These are phyloP conservation scores for Sinhomidia bicolor DNA, from an alignment of 2,888 invertebrate species.

Conservation along the genomic window DNA sequence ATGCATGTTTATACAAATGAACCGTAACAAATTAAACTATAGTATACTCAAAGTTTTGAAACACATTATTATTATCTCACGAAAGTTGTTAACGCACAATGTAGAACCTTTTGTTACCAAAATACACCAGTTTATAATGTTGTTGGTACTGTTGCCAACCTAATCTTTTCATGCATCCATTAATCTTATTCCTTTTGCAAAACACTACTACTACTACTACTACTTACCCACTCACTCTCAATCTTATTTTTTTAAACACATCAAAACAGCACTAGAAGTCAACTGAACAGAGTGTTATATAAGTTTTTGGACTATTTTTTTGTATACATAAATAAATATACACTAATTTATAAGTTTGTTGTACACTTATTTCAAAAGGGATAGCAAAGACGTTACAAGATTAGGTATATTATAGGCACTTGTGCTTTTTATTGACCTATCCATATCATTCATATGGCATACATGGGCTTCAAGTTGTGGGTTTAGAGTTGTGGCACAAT, in stretches of 20 bases:
- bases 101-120: background rate
- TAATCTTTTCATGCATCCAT: constrained; percentile 67
- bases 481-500: too few species aligned
- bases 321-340: too few species aligned
- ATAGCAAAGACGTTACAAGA: too few species aligned
- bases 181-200: constrained; percentile 52
- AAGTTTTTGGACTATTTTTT: background rate
- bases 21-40: background rate
- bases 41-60: too few species aligned
- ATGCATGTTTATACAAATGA: background rate
- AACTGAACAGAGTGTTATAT: background rate
- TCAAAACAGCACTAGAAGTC: background rate
- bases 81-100: constrained; percentile 48
- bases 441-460: too few species aligned
- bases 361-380: too few species aligned
- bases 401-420: too few species aligned
- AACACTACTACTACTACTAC: constrained; percentile 14
- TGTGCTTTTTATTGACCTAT: too few species aligned
- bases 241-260: background rate
- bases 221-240: background rate
- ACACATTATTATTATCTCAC: constrained; percentile 29
- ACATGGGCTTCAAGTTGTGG: too few species aligned
- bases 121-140: background rate
- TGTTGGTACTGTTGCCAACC: constrained; percentile 39
- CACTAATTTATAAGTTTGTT: too few species aligned